Evolutionary conservation across 2,113 vertebrate species (phyloP).

Genomic region (Dicrurus megarhynchus): DNA sequence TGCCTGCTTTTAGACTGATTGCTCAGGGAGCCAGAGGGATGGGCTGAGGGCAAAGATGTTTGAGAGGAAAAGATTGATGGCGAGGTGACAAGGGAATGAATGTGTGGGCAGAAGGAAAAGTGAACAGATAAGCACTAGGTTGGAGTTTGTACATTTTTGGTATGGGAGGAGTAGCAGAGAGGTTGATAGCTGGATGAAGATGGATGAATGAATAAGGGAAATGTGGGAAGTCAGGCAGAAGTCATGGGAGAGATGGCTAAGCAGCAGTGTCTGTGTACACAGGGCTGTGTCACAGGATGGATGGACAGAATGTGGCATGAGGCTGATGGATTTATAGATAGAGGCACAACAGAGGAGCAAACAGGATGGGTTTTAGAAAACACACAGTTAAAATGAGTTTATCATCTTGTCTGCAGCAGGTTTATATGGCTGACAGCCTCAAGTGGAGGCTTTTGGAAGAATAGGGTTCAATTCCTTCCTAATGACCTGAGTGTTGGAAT

Average conservation of each 20-base stretch:
- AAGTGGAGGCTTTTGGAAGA: neutral
- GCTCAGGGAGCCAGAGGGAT: neutral
- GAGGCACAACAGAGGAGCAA: neutral
- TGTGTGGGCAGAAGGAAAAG: neutral
- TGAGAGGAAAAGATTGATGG: neutral
- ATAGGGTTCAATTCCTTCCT: neutral
- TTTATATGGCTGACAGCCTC: neutral
- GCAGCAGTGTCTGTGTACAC: neutral
- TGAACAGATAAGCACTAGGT: neutral
- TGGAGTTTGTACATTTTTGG: neutral
- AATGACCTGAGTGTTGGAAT: neutral
- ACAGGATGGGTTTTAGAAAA: neutral
- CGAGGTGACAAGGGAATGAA: neutral
- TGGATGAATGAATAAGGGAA: neutral
- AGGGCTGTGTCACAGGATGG: neutral
- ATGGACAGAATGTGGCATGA: neutral
- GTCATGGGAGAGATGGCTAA: neutral
- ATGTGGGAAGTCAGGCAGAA: neutral
- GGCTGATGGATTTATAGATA: neutral
- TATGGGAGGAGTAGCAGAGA: neutral
- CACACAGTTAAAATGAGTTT: neutral
- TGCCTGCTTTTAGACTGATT: neutral
- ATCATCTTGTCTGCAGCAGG: neutral
- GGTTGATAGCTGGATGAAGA: neutral
- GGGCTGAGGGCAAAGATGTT: neutral